Evolutionary conservation across 2,113 vertebrate species (phyloP), one percentile per base, ranked within the genome.

Genomic region (Callipepla squamata): DNA sequence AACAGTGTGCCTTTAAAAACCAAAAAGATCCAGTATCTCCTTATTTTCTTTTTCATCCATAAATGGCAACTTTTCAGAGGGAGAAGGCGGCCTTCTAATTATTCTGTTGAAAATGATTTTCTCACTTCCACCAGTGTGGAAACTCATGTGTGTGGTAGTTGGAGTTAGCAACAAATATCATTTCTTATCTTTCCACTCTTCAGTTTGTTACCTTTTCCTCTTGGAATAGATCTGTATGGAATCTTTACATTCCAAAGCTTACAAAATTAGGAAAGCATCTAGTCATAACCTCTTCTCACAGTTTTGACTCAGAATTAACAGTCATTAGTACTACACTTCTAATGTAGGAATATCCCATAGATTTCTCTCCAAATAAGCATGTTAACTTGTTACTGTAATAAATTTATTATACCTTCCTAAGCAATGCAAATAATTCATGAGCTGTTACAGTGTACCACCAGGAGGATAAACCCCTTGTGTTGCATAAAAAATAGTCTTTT

Each of bases 371-470:
- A 61, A 47, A 45, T 13, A 42, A 69, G 26, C 26, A 55, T 82
- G 4, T 57, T 44, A 63, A 80, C 57, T 83, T 80, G 11, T 32
- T 36, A 14, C 1, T 76, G 38, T 80, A 32, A 3, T 65, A 57
- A 51, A 19, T 19, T 34, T 74, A 26, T 7, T 22, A 2, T 38
- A 25, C 1, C 7, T 73, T 16, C 48, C 4, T 66, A 69, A 47
- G 17, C 22, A 42, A 8, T 53, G 18, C 20, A 77, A 77, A 62
- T 53, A 66, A 20, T 77, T 84, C 11, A 28, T 34, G 25, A 48
- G 34, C 25, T 66, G 9, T 45, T 20, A 28, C 0, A 2, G 38
- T 74, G 26, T 26, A 57, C 10, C 19, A n/a, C 8, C 2, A 34
- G 36, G 57, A 89, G 21, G 25, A 57, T 21, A 66, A 62, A 12